phyloP scores from a whole-genome alignment of 1,140 invertebrate species.

The Tetramorium parvispinum region DNA sequence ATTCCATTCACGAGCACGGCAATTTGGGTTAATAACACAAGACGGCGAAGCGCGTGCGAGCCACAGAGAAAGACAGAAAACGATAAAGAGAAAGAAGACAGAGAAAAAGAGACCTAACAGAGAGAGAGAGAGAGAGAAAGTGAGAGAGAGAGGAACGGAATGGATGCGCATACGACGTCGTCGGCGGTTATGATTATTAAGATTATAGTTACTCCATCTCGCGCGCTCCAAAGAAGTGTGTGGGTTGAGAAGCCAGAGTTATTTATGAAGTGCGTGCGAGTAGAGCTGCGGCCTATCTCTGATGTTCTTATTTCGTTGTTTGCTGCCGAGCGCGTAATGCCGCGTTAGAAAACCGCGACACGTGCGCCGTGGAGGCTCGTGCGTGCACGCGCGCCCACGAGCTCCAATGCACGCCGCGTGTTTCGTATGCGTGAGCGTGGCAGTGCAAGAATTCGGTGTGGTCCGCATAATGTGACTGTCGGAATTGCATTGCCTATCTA shows the following conservation, averaged over 20 bases:
- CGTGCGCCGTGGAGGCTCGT: constrained; percentile 65
- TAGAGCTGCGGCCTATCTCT: constrained; percentile 69
- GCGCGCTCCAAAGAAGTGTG: constrained; percentile 37
- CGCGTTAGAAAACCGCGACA: constrained; percentile 76
- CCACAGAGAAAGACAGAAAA: constrained; percentile 12
- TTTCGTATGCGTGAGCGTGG: background rate
- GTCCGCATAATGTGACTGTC: background rate
- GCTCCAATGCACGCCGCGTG: background rate
- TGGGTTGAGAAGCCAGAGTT: constrained; percentile 68
- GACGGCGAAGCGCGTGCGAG: constrained; percentile 65
- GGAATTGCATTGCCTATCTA: background rate
- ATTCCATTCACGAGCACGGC: constrained; percentile 70
- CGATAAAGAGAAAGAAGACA: background rate
- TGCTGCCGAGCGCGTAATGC: constrained; percentile 67
- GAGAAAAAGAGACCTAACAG: constrained; percentile 4
- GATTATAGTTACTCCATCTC: constrained; percentile 66
- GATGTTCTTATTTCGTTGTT: constrained; percentile 79
- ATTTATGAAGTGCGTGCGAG: constrained; percentile 75
- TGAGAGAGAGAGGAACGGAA: constrained; percentile 12
- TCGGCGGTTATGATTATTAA: constrained; percentile 66
- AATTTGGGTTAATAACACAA: constrained; percentile 80
- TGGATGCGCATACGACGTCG: constrained; percentile 32
- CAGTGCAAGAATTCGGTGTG: constrained; percentile 4
- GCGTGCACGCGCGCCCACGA: constrained; percentile 16
- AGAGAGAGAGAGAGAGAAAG: background rate